Evolutionary conservation across 2,797 vertebrate genomes (phyloP), one percentile per base, ranked within the genome.

Genomic region (Pterois miles): DNA sequence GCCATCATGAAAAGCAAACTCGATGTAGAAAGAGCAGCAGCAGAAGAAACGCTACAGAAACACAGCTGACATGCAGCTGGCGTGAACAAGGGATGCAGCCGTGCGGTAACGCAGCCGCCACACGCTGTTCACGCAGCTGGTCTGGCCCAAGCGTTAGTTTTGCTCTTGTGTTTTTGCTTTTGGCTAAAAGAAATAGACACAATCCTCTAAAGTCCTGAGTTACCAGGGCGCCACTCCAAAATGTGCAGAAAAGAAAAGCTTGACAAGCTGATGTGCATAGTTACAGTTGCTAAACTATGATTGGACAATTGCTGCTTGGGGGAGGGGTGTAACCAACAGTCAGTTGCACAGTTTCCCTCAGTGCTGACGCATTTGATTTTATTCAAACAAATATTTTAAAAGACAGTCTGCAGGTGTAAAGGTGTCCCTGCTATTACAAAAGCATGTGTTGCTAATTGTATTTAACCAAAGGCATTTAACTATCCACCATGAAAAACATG

Each of bases 401-500:
- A 52, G 10, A 8, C 16, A 65, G 1, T 36, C 53, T 52, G 4
- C 65, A 71, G 25, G 14, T 53, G n/a, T 10, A 31, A 63, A 69
- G 54, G 22, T 74, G 5, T 63, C 57, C 20, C 59, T 52, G 22
- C n/a, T 63, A 8, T 50, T 25, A 22, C 22, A 62, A 36, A 73
- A 65, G 27, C 34, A 53, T 16, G 43, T 57, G 33, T 25, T 63
- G 46, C 25, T 71, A 38, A 63, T 71, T 65, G 25, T 43, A 23
- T 70, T 48, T 25, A 48, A 48, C 46, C n/a, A 48, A 48, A 54
- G 48, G 46, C 59, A 29, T 59, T 78, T 60, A 74, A 52, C 65
- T 58, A 18, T 58, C 8, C 46, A 9, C 46, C n/a, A 27, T 23
- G 33, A 25, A 54, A 6, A 48, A 48, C 8, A 31, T 64, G 48